Evolutionary conservation across 1,140 invertebrate genomes (phyloP), one percentile per base, ranked within the genome.

Genomic region (Physella acuta): DNA sequence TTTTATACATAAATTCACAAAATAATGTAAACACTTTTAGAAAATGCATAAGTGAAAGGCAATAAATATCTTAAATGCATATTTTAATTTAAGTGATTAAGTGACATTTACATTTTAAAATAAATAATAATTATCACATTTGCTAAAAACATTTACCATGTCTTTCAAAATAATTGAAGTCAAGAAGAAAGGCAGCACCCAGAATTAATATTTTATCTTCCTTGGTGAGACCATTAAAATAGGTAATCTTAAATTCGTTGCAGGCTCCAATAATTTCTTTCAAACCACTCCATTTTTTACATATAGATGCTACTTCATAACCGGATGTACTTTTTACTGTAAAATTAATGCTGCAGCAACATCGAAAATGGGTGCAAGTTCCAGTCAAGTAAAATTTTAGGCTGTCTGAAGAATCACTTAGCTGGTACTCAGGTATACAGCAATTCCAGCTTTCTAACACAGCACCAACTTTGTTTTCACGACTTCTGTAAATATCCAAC

Each of bases 141-240:
- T 59, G 14, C 64, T 36, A 72, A 55, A 59, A 72, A 63, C 71
- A 72, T 24, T 64, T 65, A 36, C 67, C 67, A 63, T 72, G 71
- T 53, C 62, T 69, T 52, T 72, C 71, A 65, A 72, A 72, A 51
- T 73, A 73, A 63, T 73, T 73, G 14, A 73, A 69, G 31, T 73
- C 71, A 0, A 70, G 28, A 4, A 73, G 67, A 65, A 73, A 73
- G 28, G 62, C 63, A n/a, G 68, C 49, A 5, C 68, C 68, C 20
- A 73, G 44, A 36, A 73, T 56, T 1, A 67, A 44, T 31, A 70
- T 34, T 33, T 70, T 73, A 16, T 73, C 49, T 28, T 34, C 24
- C 28, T 11, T 30, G 30, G 36, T 30, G 1, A 70, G n/a, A 0
- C 31, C 26, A n/a, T 64, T 52, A 30, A 49, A n/a, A 58, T 64